A percentile compares a stretch with the other conserved stretches of the same genome.
Evolutionary conservation across 2,888 invertebrate species (phyloP).

Genomic region (Rhorus exstirpatorius): DNA sequence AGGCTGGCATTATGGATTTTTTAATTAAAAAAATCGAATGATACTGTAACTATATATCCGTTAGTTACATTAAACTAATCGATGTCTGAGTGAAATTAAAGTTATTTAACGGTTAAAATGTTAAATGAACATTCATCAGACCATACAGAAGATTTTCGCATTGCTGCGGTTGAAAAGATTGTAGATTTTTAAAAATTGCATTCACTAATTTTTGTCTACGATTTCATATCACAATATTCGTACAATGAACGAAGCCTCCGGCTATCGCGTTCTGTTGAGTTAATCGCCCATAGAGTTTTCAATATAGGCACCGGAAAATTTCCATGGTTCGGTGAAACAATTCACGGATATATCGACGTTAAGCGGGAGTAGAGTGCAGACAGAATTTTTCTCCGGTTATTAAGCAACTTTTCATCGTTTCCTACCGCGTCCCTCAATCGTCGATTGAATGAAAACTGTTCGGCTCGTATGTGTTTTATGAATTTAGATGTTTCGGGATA

Average conservation of each 20-base stretch:
- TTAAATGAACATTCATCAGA: too few species aligned
- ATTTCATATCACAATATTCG: not conserved
- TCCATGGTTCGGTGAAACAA: conserved; percentile 12
- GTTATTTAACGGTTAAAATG: too few species aligned
- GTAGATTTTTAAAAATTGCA: too few species aligned
- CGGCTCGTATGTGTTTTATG: conserved; percentile 17
- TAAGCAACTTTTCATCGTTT: conserved; percentile 53
- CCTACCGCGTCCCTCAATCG: conserved; percentile 13
- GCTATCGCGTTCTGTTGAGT: not conserved
- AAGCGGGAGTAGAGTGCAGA: not conserved
- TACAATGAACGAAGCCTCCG: not conserved
- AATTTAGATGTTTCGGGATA: not conserved
- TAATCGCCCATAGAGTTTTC: conserved; percentile 10
- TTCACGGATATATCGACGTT: conserved; percentile 7
- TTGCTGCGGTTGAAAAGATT: too few species aligned
- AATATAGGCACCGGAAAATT: not conserved
- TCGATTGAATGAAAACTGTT: conserved; percentile 59
- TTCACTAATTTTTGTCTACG: not conserved
- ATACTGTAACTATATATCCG: too few species aligned
- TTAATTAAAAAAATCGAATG: too few species aligned
- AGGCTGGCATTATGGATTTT: too few species aligned
- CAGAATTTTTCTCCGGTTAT: conserved; percentile 35
- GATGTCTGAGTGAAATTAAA: too few species aligned
- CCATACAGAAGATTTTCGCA: too few species aligned
- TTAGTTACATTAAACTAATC: too few species aligned